phyloP scores from a whole-genome alignment of 1,140 invertebrate genomes.

The Diabrotica virgifera region DNA sequence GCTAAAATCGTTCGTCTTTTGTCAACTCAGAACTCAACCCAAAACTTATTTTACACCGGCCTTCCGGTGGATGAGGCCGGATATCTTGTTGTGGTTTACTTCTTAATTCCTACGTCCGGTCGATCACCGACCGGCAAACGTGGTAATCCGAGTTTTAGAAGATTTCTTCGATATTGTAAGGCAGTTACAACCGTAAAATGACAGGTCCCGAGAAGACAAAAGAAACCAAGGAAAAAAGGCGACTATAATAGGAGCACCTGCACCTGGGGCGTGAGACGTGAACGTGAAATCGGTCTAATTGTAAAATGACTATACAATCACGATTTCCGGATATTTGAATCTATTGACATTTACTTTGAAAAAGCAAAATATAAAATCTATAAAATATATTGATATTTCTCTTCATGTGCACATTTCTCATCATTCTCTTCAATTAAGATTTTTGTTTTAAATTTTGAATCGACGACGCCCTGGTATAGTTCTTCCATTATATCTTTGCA shows the following conservation, averaged over 20 bases:
- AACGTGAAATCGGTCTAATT: neutral
- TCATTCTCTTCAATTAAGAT: no score
- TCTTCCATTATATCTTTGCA: no score
- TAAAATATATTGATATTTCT: no score
- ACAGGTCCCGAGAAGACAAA: neutral
- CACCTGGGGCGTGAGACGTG: neutral
- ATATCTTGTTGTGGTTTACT: constrained; percentile 1
- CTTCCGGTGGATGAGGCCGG: neutral
- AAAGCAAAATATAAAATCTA: no score
- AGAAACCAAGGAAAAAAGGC: neutral
- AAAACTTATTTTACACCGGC: neutral
- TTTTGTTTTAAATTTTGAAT: no score
- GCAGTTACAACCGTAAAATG: neutral
- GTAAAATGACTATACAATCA: neutral
- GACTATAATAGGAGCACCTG: neutral
- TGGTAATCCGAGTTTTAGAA: neutral
- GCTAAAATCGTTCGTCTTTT: neutral
- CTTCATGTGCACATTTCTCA: no score
- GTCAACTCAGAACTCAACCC: neutral
- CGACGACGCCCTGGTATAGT: no score
- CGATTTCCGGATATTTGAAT: no score
- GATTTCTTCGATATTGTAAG: neutral
- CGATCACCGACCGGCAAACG: neutral
- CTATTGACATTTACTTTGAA: no score
- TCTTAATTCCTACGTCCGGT: neutral